These are phyloP conservation scores for Ictalurus furcatus DNA, from an alignment of 2,113 vertebrate genomes.

Conservation along the genomic window DNA sequence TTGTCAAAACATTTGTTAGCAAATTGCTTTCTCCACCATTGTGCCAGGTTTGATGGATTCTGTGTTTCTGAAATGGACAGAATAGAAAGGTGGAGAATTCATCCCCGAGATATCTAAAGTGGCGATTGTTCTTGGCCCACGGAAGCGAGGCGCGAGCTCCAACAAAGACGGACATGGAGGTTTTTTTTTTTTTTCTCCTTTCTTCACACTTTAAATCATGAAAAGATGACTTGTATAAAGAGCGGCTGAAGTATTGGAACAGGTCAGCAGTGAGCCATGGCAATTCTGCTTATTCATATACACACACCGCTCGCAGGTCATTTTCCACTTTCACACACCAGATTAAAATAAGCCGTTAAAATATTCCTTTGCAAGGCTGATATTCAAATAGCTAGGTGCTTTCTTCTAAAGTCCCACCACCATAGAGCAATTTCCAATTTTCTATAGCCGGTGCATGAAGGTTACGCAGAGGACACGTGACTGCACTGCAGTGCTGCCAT, in stretches of 20 bases:
- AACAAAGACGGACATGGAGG: slow-evolving; percentile 42
- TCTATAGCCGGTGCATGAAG: slow-evolving; percentile 51
- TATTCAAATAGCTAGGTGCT: slow-evolving; percentile 47
- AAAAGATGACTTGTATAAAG: slow-evolving; percentile 37
- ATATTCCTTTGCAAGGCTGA: slow-evolving; percentile 49
- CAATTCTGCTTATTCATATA: slow-evolving; percentile 40
- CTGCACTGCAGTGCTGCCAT: slow-evolving; percentile 11
- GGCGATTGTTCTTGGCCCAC: slow-evolving; percentile 48
- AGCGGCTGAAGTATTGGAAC: slow-evolving; percentile 37
- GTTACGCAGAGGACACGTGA: slow-evolving; percentile 49
- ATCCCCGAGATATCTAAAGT: slow-evolving; percentile 47
- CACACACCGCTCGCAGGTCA: slow-evolving; percentile 37
- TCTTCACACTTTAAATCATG: slow-evolving; percentile 41
- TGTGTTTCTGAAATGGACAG: slow-evolving; percentile 59
- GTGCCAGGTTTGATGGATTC: slow-evolving; percentile 73
- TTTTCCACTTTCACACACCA: slow-evolving; percentile 44
- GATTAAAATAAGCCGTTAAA: slow-evolving; percentile 59
- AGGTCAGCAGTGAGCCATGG: slow-evolving; percentile 35
- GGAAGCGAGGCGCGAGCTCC: slow-evolving; percentile 40
- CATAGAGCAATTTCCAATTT: slow-evolving; percentile 52
- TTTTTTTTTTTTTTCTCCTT: slow-evolving; percentile 31
- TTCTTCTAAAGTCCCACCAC: slow-evolving; percentile 49
- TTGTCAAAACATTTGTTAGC: slow-evolving; percentile 77
- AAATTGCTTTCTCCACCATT: slow-evolving; percentile 76
- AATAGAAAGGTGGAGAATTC: slow-evolving; percentile 49